Conservation (phyloP, 2,797 vertebrate species). For the Gymnopithys bicolor region DNA sequence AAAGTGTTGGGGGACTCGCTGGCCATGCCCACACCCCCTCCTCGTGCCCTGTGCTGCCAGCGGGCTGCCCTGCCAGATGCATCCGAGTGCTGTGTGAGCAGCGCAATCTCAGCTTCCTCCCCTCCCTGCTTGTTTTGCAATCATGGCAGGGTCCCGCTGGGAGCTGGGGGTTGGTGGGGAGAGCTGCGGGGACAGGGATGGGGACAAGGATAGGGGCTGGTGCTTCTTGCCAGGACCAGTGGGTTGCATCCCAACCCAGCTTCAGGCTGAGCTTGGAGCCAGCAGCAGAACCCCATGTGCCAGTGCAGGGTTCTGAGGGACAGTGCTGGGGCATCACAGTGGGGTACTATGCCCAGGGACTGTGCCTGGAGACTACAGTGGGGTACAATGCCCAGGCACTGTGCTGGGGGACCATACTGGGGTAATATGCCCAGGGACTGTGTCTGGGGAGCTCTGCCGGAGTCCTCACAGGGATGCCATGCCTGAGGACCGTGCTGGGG, state of each 20-base stretch:
- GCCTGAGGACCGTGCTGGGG: neutral
- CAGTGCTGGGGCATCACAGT: neutral
- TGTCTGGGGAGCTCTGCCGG: neutral
- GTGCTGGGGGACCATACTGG: rapidly evolving
- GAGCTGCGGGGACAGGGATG: neutral
- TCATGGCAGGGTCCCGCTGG: neutral
- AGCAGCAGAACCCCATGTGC: rapidly evolving
- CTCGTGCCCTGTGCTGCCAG: rapidly evolving
- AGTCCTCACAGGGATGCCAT: rapidly evolving
- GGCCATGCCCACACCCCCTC: neutral
- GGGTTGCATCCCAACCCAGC: rapidly evolving
- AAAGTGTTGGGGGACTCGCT: rapidly evolving
- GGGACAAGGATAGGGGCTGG: neutral
- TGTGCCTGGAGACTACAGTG: rapidly evolving
- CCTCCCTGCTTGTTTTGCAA: neutral
- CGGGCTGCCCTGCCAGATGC: neutral
- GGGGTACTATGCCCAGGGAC: rapidly evolving
- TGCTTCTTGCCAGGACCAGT: neutral
- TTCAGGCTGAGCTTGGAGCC: neutral
- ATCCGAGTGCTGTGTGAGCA: neutral
- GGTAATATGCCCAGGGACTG: rapidly evolving
- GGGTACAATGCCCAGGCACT: no score
- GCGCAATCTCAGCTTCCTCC: neutral
- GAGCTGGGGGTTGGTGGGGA: neutral
- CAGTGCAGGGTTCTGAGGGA: rapidly evolving